Evolutionary conservation across 2,888 invertebrate genomes (phyloP), one percentile per base, ranked within the genome.

Genomic region (Zygothrica quintamaculata): DNA sequence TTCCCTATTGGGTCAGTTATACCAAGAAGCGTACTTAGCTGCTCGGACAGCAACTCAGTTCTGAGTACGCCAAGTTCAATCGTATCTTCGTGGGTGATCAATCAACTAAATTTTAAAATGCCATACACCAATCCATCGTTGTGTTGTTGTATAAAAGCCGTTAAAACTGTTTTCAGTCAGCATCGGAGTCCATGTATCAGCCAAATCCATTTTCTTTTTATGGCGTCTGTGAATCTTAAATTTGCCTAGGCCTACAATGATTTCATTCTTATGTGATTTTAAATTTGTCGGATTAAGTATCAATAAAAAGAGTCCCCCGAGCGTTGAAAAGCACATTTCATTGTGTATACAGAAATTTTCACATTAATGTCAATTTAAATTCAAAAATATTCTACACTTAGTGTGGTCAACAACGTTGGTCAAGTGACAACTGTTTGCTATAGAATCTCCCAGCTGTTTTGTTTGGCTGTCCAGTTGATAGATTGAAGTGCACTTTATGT

Each of bases 401-500:
- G 16, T 53, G 46, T 47, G 37, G 50, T 31, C 53, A 67, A 67
- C 67, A 51, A 64, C 52, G 66, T 59, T 73, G 59, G 40, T 60
- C 69, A 50, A 55, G 16, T 47, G 74, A 39, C 71, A 46, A 22
- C 34, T 31, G 51, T 53, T 55, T 47, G 22, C 39, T 16, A 34
- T 39, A 55, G 48, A 33, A 37, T 31, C 26, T 37, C 43, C 48
- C 37, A 25, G 33, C 39, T 46, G 53, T 31, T 61, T 51, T 43
- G 47, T 39, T 57, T 58, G n/a, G n/a, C n/a, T 72, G 76, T 72
- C 56, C 46, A 58, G 36, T 34, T 62, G 78, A 74, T 71, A 61
- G 78, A 68, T 74, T 80, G 76, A 71, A 76, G 71, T 52, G 70
- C 61, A 67, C 72, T 65, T 46, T 34, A 42, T 47, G 39, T 13